These are phyloP conservation scores for Oreonectes daqikongensis DNA, from an alignment of 2,797 vertebrate genomes.

Conservation along the genomic window DNA sequence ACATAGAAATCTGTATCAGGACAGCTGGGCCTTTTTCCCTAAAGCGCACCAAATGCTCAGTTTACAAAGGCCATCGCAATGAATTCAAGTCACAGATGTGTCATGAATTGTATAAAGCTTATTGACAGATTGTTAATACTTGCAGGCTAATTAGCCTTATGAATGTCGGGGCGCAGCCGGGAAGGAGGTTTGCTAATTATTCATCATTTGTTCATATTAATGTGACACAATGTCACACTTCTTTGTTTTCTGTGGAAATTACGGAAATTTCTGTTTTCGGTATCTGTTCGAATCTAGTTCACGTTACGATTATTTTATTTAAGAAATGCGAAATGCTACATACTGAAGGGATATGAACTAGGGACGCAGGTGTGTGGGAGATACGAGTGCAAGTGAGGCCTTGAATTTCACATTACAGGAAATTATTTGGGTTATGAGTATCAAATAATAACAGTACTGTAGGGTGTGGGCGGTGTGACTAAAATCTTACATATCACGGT, in stretches of 20 bases:
- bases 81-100: slow-evolving; percentile 45
- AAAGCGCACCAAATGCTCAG: slow-evolving; percentile 23
- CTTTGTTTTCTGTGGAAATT: slow-evolving; percentile 19
- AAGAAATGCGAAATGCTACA: not conserved
- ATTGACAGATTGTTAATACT: slow-evolving; percentile 46
- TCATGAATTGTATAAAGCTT: slow-evolving; percentile 40
- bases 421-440: not conserved
- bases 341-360: not conserved
- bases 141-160: slow-evolving; percentile 35
- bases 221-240: slow-evolving; percentile 27
- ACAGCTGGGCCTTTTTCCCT: slow-evolving; percentile 34
- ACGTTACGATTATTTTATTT: not conserved
- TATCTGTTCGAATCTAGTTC: slow-evolving; percentile 1
- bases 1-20: slow-evolving; percentile 10
- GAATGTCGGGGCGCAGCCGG: slow-evolving; percentile 30
- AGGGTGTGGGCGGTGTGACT: not conserved
- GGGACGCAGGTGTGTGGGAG: slow-evolving; percentile 12
- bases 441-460: not conserved
- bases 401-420: slow-evolving; percentile 6
- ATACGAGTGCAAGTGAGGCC: not conserved
- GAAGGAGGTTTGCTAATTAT: slow-evolving; percentile 36
- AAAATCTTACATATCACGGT: not conserved
- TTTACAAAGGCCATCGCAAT: slow-evolving; percentile 33
- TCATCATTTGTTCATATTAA: slow-evolving; percentile 40
- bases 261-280: slow-evolving; percentile 8